These are phyloP conservation scores for Tachypleus tridentatus DNA, from an alignment of 1,140 invertebrate genomes.

Conservation along the genomic window DNA sequence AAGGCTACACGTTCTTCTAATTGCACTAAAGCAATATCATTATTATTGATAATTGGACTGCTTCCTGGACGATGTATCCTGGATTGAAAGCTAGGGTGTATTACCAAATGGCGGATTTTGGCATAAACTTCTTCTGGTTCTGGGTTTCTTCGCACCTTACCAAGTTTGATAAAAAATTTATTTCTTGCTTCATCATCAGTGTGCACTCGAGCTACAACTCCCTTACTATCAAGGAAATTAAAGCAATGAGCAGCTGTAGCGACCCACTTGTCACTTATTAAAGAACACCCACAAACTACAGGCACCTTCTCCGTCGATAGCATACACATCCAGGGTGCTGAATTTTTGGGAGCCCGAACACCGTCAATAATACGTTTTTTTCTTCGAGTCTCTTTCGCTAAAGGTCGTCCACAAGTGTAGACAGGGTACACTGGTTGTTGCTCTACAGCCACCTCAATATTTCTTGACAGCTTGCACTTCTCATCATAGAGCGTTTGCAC, in stretches of 20 bases:
- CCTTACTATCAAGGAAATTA: constrained; percentile 1
- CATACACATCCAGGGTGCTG: constrained; percentile 21
- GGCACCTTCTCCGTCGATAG: constrained; percentile 10
- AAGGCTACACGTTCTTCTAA: constrained; percentile 75
- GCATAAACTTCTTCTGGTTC: constrained; percentile 15
- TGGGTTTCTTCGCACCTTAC: constrained; percentile 20
- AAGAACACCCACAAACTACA: constrained; percentile 18
- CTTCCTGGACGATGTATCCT: constrained; percentile 31
- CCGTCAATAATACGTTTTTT: constrained; percentile 17
- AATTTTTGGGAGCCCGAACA: constrained; percentile 9
- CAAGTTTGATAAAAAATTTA: constrained; percentile 20
- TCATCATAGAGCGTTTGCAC: neutral
- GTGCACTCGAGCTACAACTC: too few species aligned
- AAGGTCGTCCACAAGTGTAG: constrained; percentile 10
- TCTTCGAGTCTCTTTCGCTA: constrained; percentile 2
- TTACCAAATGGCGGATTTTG: constrained; percentile 13
- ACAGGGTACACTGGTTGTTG: neutral
- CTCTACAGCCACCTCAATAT: constrained; percentile 6
- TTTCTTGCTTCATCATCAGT: constrained; percentile 4
- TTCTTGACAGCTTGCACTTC: constrained; percentile 6
- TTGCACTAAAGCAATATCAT: constrained; percentile 73
- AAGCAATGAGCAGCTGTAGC: constrained; percentile 29
- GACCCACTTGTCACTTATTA: constrained; percentile 26
- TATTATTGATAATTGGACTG: constrained; percentile 20
- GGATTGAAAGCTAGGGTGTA: constrained; percentile 39